Evolutionary conservation across 2,888 invertebrate genomes (phyloP).

Genomic region (Ectemnius cavifrons): DNA sequence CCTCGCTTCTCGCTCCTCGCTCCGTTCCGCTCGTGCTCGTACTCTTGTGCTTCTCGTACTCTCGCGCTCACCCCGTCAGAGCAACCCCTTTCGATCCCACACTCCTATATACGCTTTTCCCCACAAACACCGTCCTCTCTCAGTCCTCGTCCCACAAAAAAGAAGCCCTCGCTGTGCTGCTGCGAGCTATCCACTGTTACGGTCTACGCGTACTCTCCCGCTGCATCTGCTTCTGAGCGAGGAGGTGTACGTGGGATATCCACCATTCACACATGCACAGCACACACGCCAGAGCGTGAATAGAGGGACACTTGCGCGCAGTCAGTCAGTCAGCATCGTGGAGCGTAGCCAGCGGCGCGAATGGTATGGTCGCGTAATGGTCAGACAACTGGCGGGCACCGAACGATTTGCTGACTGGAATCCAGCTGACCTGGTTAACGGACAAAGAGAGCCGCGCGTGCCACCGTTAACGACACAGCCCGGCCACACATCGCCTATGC

Average conservation of each 20-base stretch:
- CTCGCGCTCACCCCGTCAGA: not conserved
- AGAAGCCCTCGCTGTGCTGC: conserved; percentile 42
- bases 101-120: conserved; percentile 38
- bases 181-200: conserved; percentile 27
- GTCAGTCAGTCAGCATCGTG: conserved; percentile 12
- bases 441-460: conserved; percentile 16
- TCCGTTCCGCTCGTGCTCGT: not conserved
- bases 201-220: conserved; percentile 23
- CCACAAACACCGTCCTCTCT: conserved; percentile 47
- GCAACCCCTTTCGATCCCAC: conserved; percentile 26
- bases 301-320: conserved; percentile 1
- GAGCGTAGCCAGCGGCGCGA: conserved; percentile 8
- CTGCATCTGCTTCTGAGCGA: not conserved
- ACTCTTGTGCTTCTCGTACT: no score
- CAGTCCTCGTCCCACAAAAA: conserved; percentile 35
- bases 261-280: conserved; percentile 15
- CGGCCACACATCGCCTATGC: conserved; percentile 28
- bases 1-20: conserved; percentile 14
- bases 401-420: conserved; percentile 6
- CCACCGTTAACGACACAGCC: conserved; percentile 4
- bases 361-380: conserved; percentile 36
- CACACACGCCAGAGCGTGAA: not conserved
- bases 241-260: not conserved
- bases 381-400: conserved; percentile 18
- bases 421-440: conserved; percentile 25